Base-by-base conservation (phyloP, 2,888 invertebrate genomes). In the Seira musarum region DNA sequence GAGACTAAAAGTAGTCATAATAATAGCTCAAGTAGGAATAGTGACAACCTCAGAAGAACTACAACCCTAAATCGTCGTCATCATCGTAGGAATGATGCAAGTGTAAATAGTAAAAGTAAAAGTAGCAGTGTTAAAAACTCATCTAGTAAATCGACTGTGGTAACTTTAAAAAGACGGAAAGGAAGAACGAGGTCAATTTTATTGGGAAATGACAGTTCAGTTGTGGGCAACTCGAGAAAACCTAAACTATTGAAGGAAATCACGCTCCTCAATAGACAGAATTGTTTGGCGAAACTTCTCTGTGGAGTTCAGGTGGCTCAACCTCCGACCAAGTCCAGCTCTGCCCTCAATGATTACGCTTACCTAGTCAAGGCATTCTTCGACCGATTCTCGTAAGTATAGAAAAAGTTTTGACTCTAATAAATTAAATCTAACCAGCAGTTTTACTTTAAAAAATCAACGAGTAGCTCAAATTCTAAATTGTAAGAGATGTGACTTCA, bases 341-440 rank as follows among this genome's bases (percentile, higher is more conserved):
- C 78, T 8, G 79, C 79, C 0, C 40, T 81, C n/a, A 83, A 83
- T 25, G 83, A 83, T 74, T 83, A 83, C 60, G 83, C 83, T 61
- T 83, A 72, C 64, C 65, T 83, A 63, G 78, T 83, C 60, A 78
- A 74, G 65, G 64, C 74, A 1, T 81, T 83, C 67, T 75, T 83
- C 71, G 81, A 81, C 25, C 24, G 68, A 64, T 81, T 81, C 57
- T 81, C 83, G 83, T 83, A 81, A 81, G 83, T 63, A n/a, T n/a
- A n/a, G n/a, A n/a, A n/a, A n/a, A n/a, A n/a, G n/a, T n/a, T n/a
- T n/a, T n/a, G n/a, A n/a, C 64, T 30, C 64, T 73, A 1, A 35
- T 13, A 13, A n/a, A n/a, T n/a, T n/a, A n/a, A n/a, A n/a, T n/a
- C n/a, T n/a, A n/a, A n/a, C n/a, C n/a, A n/a, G n/a, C n/a, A n/a